These are phyloP conservation scores for Aphaenogaster rudis DNA, from an alignment of 1,140 invertebrate genomes.

Conservation along the genomic window DNA sequence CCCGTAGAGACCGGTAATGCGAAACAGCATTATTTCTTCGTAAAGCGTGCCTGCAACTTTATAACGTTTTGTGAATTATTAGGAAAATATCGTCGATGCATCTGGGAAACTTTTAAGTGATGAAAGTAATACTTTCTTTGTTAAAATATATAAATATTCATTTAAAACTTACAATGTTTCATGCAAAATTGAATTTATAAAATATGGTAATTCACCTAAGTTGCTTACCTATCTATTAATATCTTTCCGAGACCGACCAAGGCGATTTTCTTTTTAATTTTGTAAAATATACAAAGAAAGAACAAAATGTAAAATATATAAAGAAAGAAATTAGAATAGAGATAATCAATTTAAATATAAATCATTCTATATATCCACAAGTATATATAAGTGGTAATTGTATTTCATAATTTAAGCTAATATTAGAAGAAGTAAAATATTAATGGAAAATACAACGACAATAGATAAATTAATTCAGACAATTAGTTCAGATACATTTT, in stretches of 20 bases:
- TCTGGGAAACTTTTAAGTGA: background rate
- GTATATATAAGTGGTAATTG: background rate
- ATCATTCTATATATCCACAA: background rate
- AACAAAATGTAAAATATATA: background rate
- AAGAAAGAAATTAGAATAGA: background rate
- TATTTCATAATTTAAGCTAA: background rate
- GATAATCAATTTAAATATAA: background rate
- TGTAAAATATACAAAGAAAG: background rate
- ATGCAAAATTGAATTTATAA: conserved; percentile 7
- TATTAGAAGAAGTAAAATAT: background rate
- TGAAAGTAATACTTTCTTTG: background rate
- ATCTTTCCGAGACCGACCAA: background rate
- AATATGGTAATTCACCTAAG: background rate
- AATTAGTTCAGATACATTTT: background rate
- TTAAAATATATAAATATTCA: conserved; percentile 5
- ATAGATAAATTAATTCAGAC: background rate
- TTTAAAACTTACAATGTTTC: conserved; percentile 13
- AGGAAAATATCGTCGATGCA: background rate
- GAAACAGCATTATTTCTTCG: conserved; percentile 14
- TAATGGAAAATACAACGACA: background rate
- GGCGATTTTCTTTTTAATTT: background rate
- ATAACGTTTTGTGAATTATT: background rate
- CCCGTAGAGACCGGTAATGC: too few species aligned
- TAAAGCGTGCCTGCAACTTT: background rate
- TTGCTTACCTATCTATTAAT: conserved; percentile 15